Conservation (phyloP, 2,113 vertebrate species). For the Phocoena sinus region DNA sequence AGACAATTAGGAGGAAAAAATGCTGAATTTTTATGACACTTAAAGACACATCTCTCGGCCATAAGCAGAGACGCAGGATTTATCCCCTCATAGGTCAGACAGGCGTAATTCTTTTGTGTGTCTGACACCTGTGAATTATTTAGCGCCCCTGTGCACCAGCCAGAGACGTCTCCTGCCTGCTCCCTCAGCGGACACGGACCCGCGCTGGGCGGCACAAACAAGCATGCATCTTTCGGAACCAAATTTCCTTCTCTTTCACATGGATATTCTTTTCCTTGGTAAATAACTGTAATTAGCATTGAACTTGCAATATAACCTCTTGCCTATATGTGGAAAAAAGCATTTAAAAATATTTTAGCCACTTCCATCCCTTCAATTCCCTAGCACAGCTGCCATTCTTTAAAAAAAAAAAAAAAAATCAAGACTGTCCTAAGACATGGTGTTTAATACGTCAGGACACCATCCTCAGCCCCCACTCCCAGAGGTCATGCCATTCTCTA, state of each 20-base stretch:
- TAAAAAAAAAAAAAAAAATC: background rate
- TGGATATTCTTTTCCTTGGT: conserved; percentile 43
- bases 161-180: conserved; percentile 67
- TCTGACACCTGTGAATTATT: conserved; percentile 81
- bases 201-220: background rate
- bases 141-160: conserved; percentile 71
- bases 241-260: conserved; percentile 73
- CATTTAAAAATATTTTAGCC: conserved; percentile 68
- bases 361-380: conserved; percentile 35
- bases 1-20: conserved; percentile 60
- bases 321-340: conserved; percentile 58
- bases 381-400: background rate
- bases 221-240: conserved; percentile 46
- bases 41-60: conserved; percentile 58
- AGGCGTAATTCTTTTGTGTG: conserved; percentile 74
- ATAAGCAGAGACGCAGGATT: conserved; percentile 67
- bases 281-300: conserved; percentile 77
- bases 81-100: conserved; percentile 77
- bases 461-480: background rate
- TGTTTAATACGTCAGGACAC: background rate
- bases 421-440: background rate
- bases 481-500: fast-evolving
- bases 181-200: conserved; percentile 64
- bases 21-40: conserved; percentile 67
- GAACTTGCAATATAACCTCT: conserved; percentile 67